phyloP scores from a whole-genome alignment of 2,888 invertebrate genomes.

The Vanessa cardui region DNA sequence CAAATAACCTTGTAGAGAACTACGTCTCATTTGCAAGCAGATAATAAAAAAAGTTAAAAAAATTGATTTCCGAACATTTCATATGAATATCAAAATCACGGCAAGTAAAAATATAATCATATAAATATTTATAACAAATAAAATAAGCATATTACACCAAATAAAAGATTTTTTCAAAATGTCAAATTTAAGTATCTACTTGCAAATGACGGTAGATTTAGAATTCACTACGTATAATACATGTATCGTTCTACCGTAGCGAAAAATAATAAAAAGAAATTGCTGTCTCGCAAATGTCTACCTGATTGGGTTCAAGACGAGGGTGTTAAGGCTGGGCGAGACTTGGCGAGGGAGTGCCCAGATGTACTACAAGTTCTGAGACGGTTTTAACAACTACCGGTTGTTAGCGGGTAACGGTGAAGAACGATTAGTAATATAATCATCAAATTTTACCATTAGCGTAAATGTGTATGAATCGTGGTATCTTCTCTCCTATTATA shows the following conservation, averaged over 20 bases:
- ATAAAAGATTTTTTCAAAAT: too few relatives aligned
- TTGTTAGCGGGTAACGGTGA: neutral
- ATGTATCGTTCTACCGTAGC: conserved; percentile 21
- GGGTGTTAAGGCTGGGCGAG: too few relatives aligned
- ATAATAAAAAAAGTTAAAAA: neutral
- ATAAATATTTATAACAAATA: too few relatives aligned
- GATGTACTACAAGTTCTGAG: neutral
- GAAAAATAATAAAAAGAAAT: neutral
- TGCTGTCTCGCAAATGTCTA: neutral
- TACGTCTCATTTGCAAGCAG: conserved; percentile 16
- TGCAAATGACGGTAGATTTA: conserved; percentile 21
- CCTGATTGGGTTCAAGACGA: too few relatives aligned
- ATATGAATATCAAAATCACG: too few relatives aligned
- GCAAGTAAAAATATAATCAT: neutral
- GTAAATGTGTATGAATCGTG: conserved; percentile 22
- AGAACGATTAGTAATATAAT: conserved; percentile 13
- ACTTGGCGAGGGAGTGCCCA: too few relatives aligned
- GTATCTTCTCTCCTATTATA: conserved; percentile 26
- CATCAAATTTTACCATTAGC: conserved; percentile 17
- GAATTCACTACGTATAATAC: conserved; percentile 7
- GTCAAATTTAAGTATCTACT: conserved; percentile 14
- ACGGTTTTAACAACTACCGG: conserved; percentile 6
- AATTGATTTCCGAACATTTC: neutral
- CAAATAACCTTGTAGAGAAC: conserved; percentile 9
- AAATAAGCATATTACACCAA: neutral